Evolutionary conservation across 2,888 invertebrate genomes (phyloP), one percentile per base, ranked within the genome.

Genomic region (Ellobium chinense): DNA sequence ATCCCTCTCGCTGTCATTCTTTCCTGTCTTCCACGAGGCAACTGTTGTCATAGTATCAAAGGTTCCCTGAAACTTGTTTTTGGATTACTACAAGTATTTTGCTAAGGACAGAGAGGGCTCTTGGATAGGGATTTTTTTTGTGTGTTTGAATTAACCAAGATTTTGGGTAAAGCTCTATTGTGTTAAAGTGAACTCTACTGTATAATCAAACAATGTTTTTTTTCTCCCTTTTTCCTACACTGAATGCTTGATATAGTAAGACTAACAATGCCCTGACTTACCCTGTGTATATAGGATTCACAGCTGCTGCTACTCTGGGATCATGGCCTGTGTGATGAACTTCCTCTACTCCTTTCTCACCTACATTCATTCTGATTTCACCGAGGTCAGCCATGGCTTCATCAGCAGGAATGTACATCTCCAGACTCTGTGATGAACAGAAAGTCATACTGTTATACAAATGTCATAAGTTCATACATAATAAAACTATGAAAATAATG

Each of bases 401-500:
- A 82, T 92, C 92, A 9, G 91, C 90, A 1, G 92, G 91, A 65
- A 92, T 91, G 74, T 90, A 92, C 91, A 92, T 91, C 80, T 90
- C 91, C 81, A 92, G 79, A 69, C 91, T 90, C 92, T 92, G 89
- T 29, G 24, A 27, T 18, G 21, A 29, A 58, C 21, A 56, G 1
- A 66, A 24, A 46, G 21, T 9, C 2, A 18, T 7, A 31, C 7
- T 36, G 14, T 34, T 34, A 18, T 63, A 63, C n/a, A 29, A 18
- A 2, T 68, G 36, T 24, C 66, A 66, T 31, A 46, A 7, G 18
- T 46, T 46, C 18, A 46, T 7, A 46, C 46, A 46, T 12, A 46
- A 46, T 46, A 46, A 18, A 66, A 14, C 14, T 62, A 21, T 62
- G 24, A n/a, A 18, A 46, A 46, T 46, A 46, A 46, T 7, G 18